Base-by-base conservation (phyloP, 2,888 invertebrate species). In the Exocentrus adspersus region DNA sequence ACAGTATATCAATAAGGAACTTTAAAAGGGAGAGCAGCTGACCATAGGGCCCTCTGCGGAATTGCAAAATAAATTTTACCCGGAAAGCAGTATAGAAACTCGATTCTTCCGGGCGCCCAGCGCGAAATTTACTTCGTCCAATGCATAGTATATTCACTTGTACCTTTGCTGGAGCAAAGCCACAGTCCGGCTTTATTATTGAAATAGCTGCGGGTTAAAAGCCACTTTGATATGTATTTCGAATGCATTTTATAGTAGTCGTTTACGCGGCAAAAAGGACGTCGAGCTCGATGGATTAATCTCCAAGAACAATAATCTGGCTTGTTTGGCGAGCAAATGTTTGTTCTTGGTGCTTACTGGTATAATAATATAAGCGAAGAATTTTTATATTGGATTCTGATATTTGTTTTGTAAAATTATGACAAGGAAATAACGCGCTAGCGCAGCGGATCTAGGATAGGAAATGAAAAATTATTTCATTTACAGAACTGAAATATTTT, bases 1-100 rank as follows among this genome's bases (percentile, higher is more conserved):
- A 79, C 82, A 82, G 82, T 83, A 83, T 83, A 83, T 80, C 81
- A 83, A 83, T 82, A 82, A 82, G 82, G 80, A 79, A 45, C 74
- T 74, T 75, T 77, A 60, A 71, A 72, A 73, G 75, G 76, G 76
- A 78, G 74, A 76, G 74, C 77, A 77, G 79, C 80, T 81, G 81
- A 81, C 81, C 81, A 78, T 75, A 68, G 72, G 70, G 71, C 78
- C 78, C 80, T 79, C 81, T 61, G 67, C 73, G 78, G 80, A 81
- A 81, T 81, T 80, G 80, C 80, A 77, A 79, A 81, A 79, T 80
- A 78, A 78, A 79, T 78, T 77, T 72, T 59, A 63, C 42, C 41
- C 37, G 60, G 65, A 64, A 61, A 53, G 30, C 60, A 60, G 61
- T 65, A 51, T 69, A 48, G 62, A 42, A 63, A 9, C 32, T 48